phyloP scores from a whole-genome alignment of 2,888 invertebrate species.

The Scrobipalpa atriplicella region DNA sequence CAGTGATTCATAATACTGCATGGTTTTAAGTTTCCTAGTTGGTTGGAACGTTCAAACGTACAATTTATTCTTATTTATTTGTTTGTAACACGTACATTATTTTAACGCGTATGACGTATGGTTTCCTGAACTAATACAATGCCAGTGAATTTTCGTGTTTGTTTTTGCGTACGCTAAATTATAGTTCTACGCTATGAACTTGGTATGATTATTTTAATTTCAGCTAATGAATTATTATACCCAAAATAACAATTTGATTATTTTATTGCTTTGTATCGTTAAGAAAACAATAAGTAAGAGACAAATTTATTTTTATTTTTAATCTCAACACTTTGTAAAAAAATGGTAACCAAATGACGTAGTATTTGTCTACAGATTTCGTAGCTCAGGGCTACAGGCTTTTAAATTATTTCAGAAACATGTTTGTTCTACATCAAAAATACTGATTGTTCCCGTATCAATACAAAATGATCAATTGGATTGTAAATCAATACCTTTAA shows the following conservation, averaged over 20 bases:
- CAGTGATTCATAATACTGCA: conserved; percentile 30
- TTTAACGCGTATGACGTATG: conserved; percentile 46
- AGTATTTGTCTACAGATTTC: too few relatives aligned
- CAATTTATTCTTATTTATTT: conserved; percentile 15
- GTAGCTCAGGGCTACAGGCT: too few relatives aligned
- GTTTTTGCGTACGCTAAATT: conserved; percentile 22
- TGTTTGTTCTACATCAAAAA: too few relatives aligned
- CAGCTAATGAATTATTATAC: background rate
- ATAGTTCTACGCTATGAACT: conserved; percentile 4
- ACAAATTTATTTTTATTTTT: too few relatives aligned
- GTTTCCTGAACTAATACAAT: conserved; percentile 40
- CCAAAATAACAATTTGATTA: too few relatives aligned
- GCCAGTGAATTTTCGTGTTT: conserved; percentile 19
- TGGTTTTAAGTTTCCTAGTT: conserved; percentile 42
- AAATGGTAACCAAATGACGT: too few relatives aligned
- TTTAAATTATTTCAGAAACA: too few relatives aligned
- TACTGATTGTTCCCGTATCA: background rate
- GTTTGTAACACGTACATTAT: conserved; percentile 42
- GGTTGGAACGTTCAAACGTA: background rate
- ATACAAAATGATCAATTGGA: background rate
- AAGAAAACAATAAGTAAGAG: too few relatives aligned
- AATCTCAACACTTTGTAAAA: too few relatives aligned
- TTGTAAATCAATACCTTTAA: conserved; percentile 30
- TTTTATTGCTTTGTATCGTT: too few relatives aligned
- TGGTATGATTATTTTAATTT: background rate